Base-by-base conservation (phyloP, 2,113 vertebrate species). In the Chinchilla lanigera region DNA sequence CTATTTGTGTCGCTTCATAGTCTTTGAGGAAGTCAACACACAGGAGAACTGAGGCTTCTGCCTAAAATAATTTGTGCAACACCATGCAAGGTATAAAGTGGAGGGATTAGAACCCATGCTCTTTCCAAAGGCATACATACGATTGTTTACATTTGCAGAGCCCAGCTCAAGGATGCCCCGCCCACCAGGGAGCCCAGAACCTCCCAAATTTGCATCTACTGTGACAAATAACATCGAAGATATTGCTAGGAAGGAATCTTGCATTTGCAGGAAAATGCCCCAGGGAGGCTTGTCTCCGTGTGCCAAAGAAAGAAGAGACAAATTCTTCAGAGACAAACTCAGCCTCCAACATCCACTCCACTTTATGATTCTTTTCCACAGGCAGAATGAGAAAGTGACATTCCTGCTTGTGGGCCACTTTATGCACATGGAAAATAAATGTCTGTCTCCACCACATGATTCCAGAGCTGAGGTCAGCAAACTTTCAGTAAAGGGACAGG, bases 261-360 rank as follows among this genome's bases (percentile, higher is more conserved):
- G 33, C 6, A 3, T 95, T 69, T 83, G 84, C 44, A 0, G 5
- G 86, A 78, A 92, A 6, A n/a, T 33, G 56, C 83, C 69, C 71
- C 54, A 44, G 83, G 83, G 82, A 86, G 80, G 33, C 87, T 50
- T 83, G 84, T 69, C 41, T 90, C 61, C 0, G 2, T 82, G 69
- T 71, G 17, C 52, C 44, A 47, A 87, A 96, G 92, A 96, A 75
- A 91, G 93, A 73, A 87, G 61, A 38, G 88, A 93, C 86, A 60
- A n/a, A n/a, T n/a, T n/a, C n/a, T n/a, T 86, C 81, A 54, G n/a
- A 47, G 35, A 58, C 93, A 28, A 61, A 50, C 65, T 88, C 90
- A n/a, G 56, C 7, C 8, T 12, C 81, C n/a, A 50, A 19, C 6
- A 7, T 60, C 14, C 75, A 85, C 63, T 88, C 30, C 14, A 16